A percentile compares a stretch with the other conserved stretches of the same genome.
phyloP scores from a whole-genome alignment of 2,888 invertebrate species.

The Diarsia mendica region DNA sequence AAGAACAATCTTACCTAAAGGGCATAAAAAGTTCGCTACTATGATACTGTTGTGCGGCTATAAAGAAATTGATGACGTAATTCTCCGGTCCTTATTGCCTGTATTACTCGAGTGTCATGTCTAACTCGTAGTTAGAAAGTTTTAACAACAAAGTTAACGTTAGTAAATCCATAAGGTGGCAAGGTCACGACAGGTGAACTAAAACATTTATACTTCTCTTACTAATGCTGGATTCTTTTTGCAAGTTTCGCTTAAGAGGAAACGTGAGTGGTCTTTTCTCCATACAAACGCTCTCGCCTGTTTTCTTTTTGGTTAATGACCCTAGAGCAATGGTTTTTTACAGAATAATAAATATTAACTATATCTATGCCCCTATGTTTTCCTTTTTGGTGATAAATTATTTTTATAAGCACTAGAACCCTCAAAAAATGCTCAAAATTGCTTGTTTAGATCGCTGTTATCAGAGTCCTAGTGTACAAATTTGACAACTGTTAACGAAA shows the following conservation, averaged over 20 bases:
- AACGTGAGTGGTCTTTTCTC: too few relatives aligned
- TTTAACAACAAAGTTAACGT: constrained; percentile 71
- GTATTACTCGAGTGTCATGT: constrained; percentile 70
- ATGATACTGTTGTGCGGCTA: constrained; percentile 48
- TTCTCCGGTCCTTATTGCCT: constrained; percentile 63
- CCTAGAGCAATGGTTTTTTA: too few relatives aligned
- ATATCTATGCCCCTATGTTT: too few relatives aligned
- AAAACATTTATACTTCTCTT: constrained; percentile 61
- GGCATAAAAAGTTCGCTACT: constrained; percentile 51
- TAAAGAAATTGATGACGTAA: constrained; percentile 69
- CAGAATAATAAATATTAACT: too few relatives aligned
- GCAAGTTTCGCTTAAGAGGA: constrained; percentile 52
- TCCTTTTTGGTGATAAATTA: too few relatives aligned
- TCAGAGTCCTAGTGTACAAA: too few relatives aligned
- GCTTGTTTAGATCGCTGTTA: too few relatives aligned
- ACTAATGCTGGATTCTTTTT: constrained; percentile 50
- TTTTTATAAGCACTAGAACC: too few relatives aligned
- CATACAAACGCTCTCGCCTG: too few relatives aligned
- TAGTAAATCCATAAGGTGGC: constrained; percentile 68
- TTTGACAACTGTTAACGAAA: too few relatives aligned
- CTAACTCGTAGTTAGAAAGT: constrained; percentile 67
- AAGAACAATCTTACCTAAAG: constrained; percentile 46
- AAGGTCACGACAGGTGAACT: constrained; percentile 67
- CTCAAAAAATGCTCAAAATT: too few relatives aligned
- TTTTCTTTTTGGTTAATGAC: too few relatives aligned